Evolutionary conservation across 2,797 vertebrate species (phyloP).

Genomic region (Balearica regulorum): DNA sequence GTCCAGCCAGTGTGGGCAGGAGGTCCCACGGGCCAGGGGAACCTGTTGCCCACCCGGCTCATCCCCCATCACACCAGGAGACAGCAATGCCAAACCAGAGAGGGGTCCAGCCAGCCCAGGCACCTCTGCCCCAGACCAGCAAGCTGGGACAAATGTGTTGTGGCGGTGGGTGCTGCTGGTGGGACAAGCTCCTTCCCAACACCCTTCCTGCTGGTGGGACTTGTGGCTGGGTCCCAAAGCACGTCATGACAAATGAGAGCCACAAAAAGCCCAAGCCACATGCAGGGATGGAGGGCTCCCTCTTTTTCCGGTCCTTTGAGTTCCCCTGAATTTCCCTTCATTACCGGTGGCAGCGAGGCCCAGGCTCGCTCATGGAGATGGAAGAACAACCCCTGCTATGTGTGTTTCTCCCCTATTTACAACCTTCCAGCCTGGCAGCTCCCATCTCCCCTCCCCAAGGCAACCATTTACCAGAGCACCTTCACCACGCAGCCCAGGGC

Average conservation of each 20-base stretch:
- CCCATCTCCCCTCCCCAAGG: background rate
- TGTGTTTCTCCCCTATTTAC: background rate
- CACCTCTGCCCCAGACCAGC: background rate
- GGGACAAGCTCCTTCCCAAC: background rate
- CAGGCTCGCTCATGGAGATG: background rate
- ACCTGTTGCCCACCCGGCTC: background rate
- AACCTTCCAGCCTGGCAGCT: background rate
- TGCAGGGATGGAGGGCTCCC: background rate
- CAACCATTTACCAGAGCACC: background rate
- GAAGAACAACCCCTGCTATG: background rate
- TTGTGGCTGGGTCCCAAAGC: background rate
- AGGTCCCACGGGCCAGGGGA: background rate
- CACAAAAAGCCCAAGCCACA: background rate
- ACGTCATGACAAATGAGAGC: background rate
- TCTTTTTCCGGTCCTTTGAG: background rate
- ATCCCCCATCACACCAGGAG: background rate
- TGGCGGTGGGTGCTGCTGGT: fast-evolving
- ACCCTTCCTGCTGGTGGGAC: background rate
- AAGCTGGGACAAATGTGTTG: background rate
- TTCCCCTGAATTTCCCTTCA: background rate
- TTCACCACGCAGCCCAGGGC: background rate
- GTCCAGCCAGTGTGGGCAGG: background rate
- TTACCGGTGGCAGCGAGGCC: fast-evolving
- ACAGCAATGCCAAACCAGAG: background rate
- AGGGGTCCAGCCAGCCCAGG: background rate